Conservation (phyloP, 2,113 vertebrate genomes). For the Scolopax mira region DNA sequence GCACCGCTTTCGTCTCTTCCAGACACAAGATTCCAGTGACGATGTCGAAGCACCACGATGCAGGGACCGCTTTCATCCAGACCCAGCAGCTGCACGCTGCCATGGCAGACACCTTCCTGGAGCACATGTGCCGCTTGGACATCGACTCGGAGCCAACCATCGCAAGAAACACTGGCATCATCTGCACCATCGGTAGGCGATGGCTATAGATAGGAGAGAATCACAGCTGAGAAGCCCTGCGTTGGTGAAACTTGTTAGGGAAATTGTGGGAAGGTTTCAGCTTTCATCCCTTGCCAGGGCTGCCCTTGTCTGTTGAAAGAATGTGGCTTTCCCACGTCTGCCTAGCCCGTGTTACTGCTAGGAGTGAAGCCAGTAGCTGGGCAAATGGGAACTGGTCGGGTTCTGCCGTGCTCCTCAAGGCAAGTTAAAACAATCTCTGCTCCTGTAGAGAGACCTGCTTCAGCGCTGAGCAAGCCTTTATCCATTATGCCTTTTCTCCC, state of each 20-base stretch:
- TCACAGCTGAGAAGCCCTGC: background rate
- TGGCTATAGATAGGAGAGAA: background rate
- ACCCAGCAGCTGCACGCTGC: slow-evolving; percentile 93
- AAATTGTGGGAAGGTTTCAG: background rate
- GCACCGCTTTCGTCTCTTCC: background rate
- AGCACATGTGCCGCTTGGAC: slow-evolving; percentile 96
- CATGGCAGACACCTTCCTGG: slow-evolving; percentile 92
- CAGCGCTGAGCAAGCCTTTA: background rate
- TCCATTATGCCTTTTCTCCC: background rate
- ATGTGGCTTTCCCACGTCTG: background rate
- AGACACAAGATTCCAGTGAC: slow-evolving; percentile 40
- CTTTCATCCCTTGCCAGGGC: slow-evolving; percentile 24
- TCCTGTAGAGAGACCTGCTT: background rate
- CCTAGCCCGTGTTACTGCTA: background rate
- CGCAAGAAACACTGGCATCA: slow-evolving; percentile 95
- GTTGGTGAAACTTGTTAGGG: background rate
- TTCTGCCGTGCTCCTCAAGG: background rate
- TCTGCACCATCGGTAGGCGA: slow-evolving; percentile 94
- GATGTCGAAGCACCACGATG: slow-evolving; percentile 83
- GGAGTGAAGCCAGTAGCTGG: background rate
- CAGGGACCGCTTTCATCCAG: slow-evolving; percentile 84
- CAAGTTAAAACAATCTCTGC: background rate
- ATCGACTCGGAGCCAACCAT: slow-evolving; percentile 91
- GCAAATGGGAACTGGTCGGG: background rate
- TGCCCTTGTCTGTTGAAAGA: background rate